Evolutionary conservation across 2,797 vertebrate species (phyloP).

Genomic region (Botia kubotai): DNA sequence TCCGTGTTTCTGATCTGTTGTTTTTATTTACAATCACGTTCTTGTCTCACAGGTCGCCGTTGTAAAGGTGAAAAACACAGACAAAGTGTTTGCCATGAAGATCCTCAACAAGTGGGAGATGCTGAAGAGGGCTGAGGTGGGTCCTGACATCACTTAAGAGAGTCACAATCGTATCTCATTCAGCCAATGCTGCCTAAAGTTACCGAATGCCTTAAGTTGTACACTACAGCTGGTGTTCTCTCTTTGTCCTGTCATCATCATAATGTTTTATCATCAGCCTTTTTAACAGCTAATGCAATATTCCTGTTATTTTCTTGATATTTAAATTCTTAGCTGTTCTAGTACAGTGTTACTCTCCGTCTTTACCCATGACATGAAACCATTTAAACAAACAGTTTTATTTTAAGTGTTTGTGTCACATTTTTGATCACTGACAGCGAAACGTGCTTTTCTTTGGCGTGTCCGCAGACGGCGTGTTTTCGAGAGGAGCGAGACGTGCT

Average conservation of each 20-base stretch:
- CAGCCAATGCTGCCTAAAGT: not conserved
- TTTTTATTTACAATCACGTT: conserved; percentile 6
- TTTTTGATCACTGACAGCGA: conserved; percentile 11
- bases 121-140: conserved; percentile 98
- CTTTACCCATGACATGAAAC: conserved; percentile 54
- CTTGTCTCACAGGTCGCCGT: conserved; percentile 88
- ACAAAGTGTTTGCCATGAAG: conserved; percentile 99
- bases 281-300: not conserved
- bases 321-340: conserved; percentile 6
- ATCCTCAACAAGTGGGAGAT: conserved; percentile 99
- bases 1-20: not conserved
- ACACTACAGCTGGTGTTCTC: not conserved
- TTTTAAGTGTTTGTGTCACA: not conserved
- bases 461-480: conserved; percentile 93
- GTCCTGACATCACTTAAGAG: conserved; percentile 55
- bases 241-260: conserved; percentile 15
- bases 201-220: not conserved
- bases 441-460: conserved; percentile 11
- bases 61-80: conserved; percentile 95
- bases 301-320: conserved; percentile 6
- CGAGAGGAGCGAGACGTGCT: conserved; percentile 96
- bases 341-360: not conserved
- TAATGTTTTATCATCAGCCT: not conserved
- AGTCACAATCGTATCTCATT: not conserved
- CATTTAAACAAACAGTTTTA: conserved; percentile 29